Percentiles rank a stretch among this genome's conserved stretches.
These are phyloP conservation scores for Apis laboriosa DNA, from an alignment of 1,140 invertebrate genomes.

Conservation along the genomic window DNA sequence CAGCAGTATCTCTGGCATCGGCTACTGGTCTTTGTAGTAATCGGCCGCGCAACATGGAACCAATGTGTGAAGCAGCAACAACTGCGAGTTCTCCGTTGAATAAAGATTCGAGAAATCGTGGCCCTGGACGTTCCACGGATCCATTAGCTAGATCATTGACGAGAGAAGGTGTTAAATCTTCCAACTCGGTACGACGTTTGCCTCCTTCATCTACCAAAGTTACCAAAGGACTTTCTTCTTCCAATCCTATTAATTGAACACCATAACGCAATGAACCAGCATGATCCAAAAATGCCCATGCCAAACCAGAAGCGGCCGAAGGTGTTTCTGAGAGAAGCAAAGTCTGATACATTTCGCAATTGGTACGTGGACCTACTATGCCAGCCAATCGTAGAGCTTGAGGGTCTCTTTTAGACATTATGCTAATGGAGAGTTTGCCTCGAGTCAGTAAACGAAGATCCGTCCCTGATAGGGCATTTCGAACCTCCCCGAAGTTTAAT, in stretches of 20 bases:
- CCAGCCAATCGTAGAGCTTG: slow-evolving; percentile 84
- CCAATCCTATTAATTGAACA: slow-evolving; percentile 83
- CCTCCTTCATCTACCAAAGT: slow-evolving; percentile 86
- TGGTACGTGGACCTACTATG: slow-evolving; percentile 85
- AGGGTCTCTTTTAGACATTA: slow-evolving; percentile 85
- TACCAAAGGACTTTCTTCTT: slow-evolving; percentile 84
- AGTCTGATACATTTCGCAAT: slow-evolving; percentile 91
- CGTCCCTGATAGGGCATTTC: slow-evolving; percentile 86
- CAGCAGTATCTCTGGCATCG: slow-evolving; percentile 86
- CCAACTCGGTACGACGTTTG: slow-evolving; percentile 85
- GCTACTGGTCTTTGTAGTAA: slow-evolving; percentile 86
- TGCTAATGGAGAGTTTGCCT: slow-evolving; percentile 85
- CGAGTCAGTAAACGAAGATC: slow-evolving; percentile 87
- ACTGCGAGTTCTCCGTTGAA: slow-evolving; percentile 90
- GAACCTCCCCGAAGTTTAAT: slow-evolving; percentile 87
- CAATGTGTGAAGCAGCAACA: slow-evolving; percentile 84
- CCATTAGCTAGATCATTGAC: slow-evolving; percentile 85
- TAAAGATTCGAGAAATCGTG: slow-evolving; percentile 88
- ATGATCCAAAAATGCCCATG: slow-evolving; percentile 89
- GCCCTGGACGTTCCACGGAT: slow-evolving; percentile 84
- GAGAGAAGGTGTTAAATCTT: slow-evolving; percentile 85
- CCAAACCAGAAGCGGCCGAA: slow-evolving; percentile 84
- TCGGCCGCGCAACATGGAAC: slow-evolving; percentile 83
- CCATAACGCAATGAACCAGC: slow-evolving; percentile 87
- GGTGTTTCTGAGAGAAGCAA: slow-evolving; percentile 81